Conservation (phyloP, 1,140 invertebrate genomes). For the Liolophura sinensis region DNA sequence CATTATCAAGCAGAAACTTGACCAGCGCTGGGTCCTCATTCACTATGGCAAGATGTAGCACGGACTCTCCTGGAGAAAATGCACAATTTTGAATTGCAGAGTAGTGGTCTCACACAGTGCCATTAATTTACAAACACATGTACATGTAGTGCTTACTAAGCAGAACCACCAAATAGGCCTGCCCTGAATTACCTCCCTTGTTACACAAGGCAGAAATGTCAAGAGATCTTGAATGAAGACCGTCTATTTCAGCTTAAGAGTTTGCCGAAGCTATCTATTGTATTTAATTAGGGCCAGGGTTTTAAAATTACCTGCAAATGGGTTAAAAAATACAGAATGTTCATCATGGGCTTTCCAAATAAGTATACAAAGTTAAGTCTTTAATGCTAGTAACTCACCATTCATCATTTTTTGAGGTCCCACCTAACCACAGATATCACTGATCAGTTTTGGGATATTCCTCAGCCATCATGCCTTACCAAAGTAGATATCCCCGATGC, state of each 20-base stretch:
- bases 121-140: neutral
- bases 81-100: conserved; percentile 3
- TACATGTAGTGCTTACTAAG: neutral
- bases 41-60: conserved; percentile 93
- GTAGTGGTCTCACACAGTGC: neutral
- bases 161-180: too few species aligned
- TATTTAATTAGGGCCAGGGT: too few species aligned
- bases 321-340: neutral
- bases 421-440: neutral
- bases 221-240: neutral
- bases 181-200: too few species aligned
- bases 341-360: neutral
- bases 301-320: neutral
- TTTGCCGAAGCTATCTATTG: too few species aligned
- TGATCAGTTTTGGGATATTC: neutral
- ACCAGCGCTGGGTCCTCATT: conserved; percentile 98
- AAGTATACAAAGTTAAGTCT: neutral
- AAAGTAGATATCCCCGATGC: conserved; percentile 95
- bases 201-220: neutral
- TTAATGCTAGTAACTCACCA: conserved; percentile 1
- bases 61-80: conserved; percentile 49
- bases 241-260: neutral
- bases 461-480: conserved; percentile 69
- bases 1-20: conserved; percentile 90
- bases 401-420: too few species aligned